Base-by-base conservation (phyloP, 92 coral and sea anemone genomes). In the Epizoanthus rinbou region DNA sequence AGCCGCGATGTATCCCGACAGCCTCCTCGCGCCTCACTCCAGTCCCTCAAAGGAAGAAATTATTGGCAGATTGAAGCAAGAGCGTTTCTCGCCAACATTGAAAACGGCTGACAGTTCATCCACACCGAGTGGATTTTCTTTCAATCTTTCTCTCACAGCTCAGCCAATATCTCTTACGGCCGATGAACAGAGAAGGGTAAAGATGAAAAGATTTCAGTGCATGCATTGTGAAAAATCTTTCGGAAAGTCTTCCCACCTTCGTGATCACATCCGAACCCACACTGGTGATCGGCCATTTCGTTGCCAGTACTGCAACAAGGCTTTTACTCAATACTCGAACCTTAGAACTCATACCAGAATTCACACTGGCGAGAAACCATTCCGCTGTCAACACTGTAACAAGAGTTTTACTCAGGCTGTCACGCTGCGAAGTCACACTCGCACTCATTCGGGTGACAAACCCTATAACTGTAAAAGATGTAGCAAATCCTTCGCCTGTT, bases 401-500 rank as follows among this genome's bases (percentile, higher is more conserved):
- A 97, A 97, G 50, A 97, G 98, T 79, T 97, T 97, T 82, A 97
- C 99, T 0, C 99, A 97, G 74, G 99, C 99, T 16, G 99, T 97
- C 56, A 97, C 99, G 70, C 87, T 97, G n/a, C 88, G 99, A 63
- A 93, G 98, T 85, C 99, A 97, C 84, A 97, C 99, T 37, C 88
- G 99, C 69, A 97, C 99, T 13, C 99, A 97, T 79, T 92, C 98
- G 0, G 99, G 99, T 3, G 98, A 90, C 74, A 92, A 94, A 69
- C 97, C 99, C 5, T 94, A 93, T 66, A 88, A 94, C 83, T 97
- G 99, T 59, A 97, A 97, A 67, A 69, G 97, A 56, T 92, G 98
- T 83, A 89, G 94, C 87, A 97, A 97, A 41, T 93, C 99, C 3
- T 97, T 97, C 43, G 93, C 98, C 8, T 97, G 99, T 53, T 97